Percentiles rank a stretch among this genome's conserved stretches.
These are phyloP conservation scores for Coregonus sp. DNA, from an alignment of 2,797 vertebrate species.

Conservation along the genomic window DNA sequence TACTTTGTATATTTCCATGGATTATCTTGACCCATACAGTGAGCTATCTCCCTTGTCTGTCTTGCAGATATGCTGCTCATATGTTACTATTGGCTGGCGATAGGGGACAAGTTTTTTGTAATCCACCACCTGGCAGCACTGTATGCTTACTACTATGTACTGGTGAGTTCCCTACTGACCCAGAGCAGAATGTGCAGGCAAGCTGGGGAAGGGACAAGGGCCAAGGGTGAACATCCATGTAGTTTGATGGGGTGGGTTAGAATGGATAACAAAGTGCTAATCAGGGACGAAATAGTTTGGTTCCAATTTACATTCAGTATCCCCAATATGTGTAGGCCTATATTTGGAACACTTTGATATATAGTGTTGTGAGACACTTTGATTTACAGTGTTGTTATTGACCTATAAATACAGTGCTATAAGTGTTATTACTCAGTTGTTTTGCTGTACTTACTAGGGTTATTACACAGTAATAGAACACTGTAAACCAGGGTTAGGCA, in stretches of 20 bases:
- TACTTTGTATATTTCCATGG: not conserved
- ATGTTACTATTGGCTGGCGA: slow-evolving; percentile 82
- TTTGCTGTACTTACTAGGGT: not conserved
- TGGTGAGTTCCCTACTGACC: slow-evolving; percentile 79
- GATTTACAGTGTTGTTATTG: not conserved
- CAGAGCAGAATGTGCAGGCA: not conserved
- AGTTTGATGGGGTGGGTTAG: not conserved
- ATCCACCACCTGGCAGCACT: slow-evolving; percentile 81
- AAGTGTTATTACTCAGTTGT: not conserved
- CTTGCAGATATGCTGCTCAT: slow-evolving; percentile 83
- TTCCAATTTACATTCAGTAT: too few relatives aligned
- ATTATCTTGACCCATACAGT: not conserved
- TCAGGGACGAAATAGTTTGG: not conserved
- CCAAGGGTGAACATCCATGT: not conserved
- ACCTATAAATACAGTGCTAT: not conserved
- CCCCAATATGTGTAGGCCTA: not conserved
- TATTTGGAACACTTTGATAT: not conserved
- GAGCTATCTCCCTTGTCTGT: slow-evolving; percentile 1
- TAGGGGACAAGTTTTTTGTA: slow-evolving; percentile 84
- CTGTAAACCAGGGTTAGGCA: not conserved
- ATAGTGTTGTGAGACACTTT: not conserved
- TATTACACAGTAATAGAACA: not conserved
- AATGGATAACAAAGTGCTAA: not conserved
- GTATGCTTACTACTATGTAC: slow-evolving; percentile 80
- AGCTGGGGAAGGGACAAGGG: not conserved